These are phyloP conservation scores for Axis porcinus DNA, from an alignment of 2,113 vertebrate genomes.

Conservation along the genomic window DNA sequence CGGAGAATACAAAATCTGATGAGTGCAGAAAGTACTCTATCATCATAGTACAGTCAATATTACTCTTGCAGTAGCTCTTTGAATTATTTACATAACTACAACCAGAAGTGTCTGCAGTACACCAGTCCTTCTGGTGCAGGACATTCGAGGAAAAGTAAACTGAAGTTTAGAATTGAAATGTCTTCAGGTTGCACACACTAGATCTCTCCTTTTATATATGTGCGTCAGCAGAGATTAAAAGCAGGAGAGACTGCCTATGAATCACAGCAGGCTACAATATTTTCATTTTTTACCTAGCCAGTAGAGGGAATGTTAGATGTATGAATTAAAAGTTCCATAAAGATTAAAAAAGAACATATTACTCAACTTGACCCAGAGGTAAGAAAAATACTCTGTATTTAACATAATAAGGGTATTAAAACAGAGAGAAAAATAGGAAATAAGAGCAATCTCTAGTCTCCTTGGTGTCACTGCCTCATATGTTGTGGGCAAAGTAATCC, in stretches of 20 bases:
- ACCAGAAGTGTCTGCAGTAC: background rate
- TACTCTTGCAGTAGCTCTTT: background rate
- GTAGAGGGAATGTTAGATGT: background rate
- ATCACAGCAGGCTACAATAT: background rate
- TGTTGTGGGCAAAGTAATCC: background rate
- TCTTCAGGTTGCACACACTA: background rate
- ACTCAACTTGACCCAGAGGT: background rate
- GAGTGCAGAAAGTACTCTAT: background rate
- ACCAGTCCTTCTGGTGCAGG: background rate
- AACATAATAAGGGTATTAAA: background rate
- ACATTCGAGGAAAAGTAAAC: background rate
- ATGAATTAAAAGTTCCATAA: background rate
- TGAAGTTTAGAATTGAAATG: background rate
- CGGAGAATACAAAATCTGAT: background rate
- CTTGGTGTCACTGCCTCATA: background rate
- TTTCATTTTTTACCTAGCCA: background rate
- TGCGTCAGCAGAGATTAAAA: background rate
- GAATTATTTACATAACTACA: background rate
- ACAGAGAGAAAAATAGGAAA: background rate
- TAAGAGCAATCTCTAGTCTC: background rate
- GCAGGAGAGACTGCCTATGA: background rate
- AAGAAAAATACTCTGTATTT: background rate
- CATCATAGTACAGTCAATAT: background rate
- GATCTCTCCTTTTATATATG: background rate
- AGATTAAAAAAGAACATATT: background rate